phyloP scores from a whole-genome alignment of 1,140 invertebrate genomes.

The Leptopilina clavipes region DNA sequence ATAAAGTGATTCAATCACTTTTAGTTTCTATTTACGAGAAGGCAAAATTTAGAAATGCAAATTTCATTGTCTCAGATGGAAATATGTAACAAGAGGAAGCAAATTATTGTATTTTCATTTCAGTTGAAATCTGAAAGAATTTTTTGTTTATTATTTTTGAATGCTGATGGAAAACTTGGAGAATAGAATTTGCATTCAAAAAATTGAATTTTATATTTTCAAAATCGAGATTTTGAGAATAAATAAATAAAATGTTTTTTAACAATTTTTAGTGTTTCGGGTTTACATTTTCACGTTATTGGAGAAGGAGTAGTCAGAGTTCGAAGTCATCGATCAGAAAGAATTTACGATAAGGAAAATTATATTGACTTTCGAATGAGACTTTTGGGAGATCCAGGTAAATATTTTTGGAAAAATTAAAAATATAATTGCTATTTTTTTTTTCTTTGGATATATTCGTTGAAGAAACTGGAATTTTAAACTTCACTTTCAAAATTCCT shows the following conservation, averaged over 20 bases:
- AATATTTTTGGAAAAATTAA: conserved; percentile 45
- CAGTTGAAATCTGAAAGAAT: no score
- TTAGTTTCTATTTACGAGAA: background rate
- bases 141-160: no score
- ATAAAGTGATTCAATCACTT: conserved; percentile 18
- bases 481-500: conserved; percentile 5
- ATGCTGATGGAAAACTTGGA: no score
- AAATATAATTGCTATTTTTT: no score
- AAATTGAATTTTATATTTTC: no score
- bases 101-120: no score
- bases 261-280: conserved; percentile 77
- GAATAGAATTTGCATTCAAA: no score
- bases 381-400: conserved; percentile 91
- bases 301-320: conserved; percentile 93
- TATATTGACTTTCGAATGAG: conserved; percentile 97
- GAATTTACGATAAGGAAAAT: conserved; percentile 92
- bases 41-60: background rate
- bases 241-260: no score
- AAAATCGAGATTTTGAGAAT: no score
- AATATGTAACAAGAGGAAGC: background rate
- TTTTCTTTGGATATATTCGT: conserved; percentile 36
- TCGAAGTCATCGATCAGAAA: conserved; percentile 85
- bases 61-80: background rate
- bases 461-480: conserved; percentile 3
- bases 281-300: conserved; percentile 94